A percentile compares a stretch with the other conserved stretches of the same genome.
Evolutionary conservation across 2,113 vertebrate species (phyloP).

Genomic region (Dipodomys stephensi): DNA sequence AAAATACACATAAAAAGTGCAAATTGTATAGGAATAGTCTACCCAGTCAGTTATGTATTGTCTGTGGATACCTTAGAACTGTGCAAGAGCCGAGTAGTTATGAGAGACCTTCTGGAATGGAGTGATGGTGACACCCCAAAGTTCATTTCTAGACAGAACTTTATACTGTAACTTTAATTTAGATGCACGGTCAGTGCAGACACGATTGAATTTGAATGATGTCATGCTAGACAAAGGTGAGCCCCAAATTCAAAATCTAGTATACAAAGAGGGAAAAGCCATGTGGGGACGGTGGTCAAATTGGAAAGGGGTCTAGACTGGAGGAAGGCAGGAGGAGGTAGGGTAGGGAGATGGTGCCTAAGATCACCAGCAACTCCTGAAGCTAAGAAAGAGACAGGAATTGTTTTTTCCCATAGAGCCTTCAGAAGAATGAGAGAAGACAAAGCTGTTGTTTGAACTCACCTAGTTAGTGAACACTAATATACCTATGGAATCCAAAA

Average conservation of each 20-base stretch:
- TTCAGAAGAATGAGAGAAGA: not conserved
- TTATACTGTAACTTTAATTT: constrained; percentile 8
- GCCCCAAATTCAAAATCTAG: not conserved
- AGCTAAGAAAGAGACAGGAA: not conserved
- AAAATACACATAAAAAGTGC: constrained; percentile 4
- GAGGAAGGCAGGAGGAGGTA: not conserved
- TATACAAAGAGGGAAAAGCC: not conserved
- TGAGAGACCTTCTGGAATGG: not conserved
- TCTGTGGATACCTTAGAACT: not conserved
- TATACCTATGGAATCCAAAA: not conserved
- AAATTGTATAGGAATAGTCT: not conserved
- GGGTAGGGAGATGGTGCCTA: not conserved
- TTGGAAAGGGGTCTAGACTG: not conserved
- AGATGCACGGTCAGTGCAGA: not conserved
- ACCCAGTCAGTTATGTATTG: not conserved
- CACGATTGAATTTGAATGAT: not conserved
- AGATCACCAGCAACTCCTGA: not conserved
- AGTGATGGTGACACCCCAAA: not conserved
- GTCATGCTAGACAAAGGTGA: not conserved
- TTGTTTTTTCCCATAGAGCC: not conserved
- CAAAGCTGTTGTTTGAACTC: constrained; percentile 9
- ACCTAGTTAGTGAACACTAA: constrained; percentile 9
- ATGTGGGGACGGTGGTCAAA: not conserved
- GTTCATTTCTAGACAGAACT: not conserved
- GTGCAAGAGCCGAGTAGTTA: not conserved